A percentile compares a stretch with the other conserved stretches of the same genome.
Evolutionary conservation across 2,888 invertebrate genomes (phyloP).

Genomic region (Terebella lapidaria): DNA sequence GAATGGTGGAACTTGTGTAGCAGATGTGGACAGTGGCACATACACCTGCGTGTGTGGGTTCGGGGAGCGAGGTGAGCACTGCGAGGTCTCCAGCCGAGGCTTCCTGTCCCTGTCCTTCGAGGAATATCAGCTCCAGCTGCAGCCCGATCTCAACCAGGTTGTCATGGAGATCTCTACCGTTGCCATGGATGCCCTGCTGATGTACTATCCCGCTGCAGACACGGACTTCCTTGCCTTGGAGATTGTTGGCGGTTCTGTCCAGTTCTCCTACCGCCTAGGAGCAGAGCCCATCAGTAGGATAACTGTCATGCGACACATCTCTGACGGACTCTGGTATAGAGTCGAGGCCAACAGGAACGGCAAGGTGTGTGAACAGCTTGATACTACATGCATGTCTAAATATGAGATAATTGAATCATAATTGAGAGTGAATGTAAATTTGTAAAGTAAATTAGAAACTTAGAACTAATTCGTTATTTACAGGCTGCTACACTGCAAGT

Average conservation of each 20-base stretch:
- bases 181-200: conserved; percentile 76
- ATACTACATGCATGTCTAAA: no score
- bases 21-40: conserved; percentile 59
- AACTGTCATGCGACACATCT: conserved; percentile 65
- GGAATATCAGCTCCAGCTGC: conserved; percentile 73
- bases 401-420: no score
- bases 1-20: conserved; percentile 33
- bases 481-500: conserved; percentile 9
- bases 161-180: conserved; percentile 83
- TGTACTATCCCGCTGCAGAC: conserved; percentile 65
- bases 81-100: conserved; percentile 84
- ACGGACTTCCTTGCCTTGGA: conserved; percentile 89
- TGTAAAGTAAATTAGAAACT: no score
- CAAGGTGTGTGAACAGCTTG: conserved; percentile 34
- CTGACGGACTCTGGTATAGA: conserved; percentile 87
- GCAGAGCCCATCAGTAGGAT: conserved; percentile 78
- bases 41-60: conserved; percentile 75
- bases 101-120: conserved; percentile 85
- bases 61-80: conserved; percentile 80
- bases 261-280: conserved; percentile 74
- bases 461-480: no score
- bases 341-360: conserved; percentile 57
- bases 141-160: conserved; percentile 78
- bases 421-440: no score
- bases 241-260: conserved; percentile 74